phyloP scores from a whole-genome alignment of 1,140 invertebrate genomes.

The Eciton burchellii region DNA sequence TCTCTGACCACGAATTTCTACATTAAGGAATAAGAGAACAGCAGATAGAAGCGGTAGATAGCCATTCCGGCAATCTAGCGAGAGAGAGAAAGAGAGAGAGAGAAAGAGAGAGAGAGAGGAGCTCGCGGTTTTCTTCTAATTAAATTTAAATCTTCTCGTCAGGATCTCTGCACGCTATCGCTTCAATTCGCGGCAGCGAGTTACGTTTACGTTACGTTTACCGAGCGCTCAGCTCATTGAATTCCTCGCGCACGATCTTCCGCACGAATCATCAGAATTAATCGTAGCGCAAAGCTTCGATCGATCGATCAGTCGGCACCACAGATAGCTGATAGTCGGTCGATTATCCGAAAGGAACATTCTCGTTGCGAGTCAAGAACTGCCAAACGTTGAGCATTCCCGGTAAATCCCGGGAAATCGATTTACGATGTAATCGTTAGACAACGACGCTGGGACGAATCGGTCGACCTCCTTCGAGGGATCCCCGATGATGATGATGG shows the following conservation, averaged over 20 bases:
- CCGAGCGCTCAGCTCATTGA: no score
- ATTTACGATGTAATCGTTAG: conserved; percentile 18
- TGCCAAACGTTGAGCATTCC: conserved; percentile 17
- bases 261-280: conserved; percentile 8
- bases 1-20: neutral
- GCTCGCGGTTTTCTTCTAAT: no score
- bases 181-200: no score
- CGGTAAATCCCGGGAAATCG: conserved; percentile 15
- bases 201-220: no score
- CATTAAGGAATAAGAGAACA: neutral
- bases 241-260: neutral
- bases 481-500: conserved; percentile 14
- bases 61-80: neutral
- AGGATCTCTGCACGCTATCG: no score
- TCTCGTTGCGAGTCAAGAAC: neutral
- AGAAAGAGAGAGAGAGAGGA: no score
- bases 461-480: neutral
- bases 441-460: conserved; percentile 22
- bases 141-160: no score
- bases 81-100: neutral
- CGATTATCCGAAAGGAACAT: neutral
- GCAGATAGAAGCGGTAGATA: neutral
- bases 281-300: neutral
- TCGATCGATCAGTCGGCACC: no score
- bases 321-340: neutral